Evolutionary conservation across 2,797 vertebrate species (phyloP).

Genomic region (Euphonia xanthogaster): DNA sequence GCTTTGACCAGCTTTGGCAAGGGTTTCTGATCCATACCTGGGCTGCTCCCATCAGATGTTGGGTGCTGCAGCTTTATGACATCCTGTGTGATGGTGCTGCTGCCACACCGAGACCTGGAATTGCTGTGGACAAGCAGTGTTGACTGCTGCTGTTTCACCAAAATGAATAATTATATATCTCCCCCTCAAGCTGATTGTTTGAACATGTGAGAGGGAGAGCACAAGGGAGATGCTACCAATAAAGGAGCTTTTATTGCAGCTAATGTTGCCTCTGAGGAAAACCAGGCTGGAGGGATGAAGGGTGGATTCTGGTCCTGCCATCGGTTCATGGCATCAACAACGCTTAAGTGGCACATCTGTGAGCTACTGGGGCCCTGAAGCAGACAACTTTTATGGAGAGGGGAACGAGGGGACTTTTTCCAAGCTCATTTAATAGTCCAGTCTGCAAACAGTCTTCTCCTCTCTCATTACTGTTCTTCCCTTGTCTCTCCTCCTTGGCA

Average conservation of each 20-base stretch:
- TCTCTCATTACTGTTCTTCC: constrained; percentile 23
- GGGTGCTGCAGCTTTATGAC: background rate
- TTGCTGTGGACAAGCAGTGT: background rate
- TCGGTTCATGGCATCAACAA: background rate
- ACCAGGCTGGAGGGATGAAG: background rate
- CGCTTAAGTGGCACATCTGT: background rate
- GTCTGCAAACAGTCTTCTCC: constrained; percentile 64
- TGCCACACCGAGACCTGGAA: background rate
- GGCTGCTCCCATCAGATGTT: background rate
- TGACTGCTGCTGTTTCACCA: background rate
- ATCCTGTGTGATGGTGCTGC: background rate
- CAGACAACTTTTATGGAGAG: background rate
- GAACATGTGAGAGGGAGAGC: background rate
- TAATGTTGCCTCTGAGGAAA: background rate
- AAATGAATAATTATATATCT: constrained; percentile 54
- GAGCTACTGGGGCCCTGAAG: constrained; percentile 4
- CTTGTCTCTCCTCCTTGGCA: constrained; percentile 64
- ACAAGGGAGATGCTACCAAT: background rate
- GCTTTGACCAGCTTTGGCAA: background rate
- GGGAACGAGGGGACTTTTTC: constrained; percentile 12
- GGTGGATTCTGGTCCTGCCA: background rate
- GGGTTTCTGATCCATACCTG: background rate
- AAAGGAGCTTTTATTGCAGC: background rate
- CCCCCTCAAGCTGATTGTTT: background rate
- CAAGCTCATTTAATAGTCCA: constrained; percentile 49